Base-by-base conservation (phyloP, 2,797 vertebrate genomes). In the Onychomys arenicola region DNA sequence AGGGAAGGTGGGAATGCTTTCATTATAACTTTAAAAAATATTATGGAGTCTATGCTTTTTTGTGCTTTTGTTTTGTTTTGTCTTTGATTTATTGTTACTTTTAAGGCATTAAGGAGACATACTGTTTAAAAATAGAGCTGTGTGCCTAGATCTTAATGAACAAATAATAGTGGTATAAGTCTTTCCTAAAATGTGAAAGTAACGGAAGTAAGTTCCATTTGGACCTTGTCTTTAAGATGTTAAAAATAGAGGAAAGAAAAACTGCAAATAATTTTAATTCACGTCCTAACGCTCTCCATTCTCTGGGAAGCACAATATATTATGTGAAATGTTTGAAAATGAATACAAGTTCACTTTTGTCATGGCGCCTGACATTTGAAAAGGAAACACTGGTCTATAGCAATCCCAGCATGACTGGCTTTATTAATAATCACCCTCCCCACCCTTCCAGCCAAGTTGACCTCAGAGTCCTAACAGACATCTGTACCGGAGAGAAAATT, bases 341-440 rank as follows among this genome's bases (percentile, higher is more conserved):
- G 4, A 69, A 85, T 75, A 89, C 90, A 85, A 77, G 1, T 43
- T 46, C 52, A 32, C 10, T 94, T 96, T 93, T 86, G 46, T 82
- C 37, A 52, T 75, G 89, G 27, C 32, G 17, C 0, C 6, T 90
- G 3, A 67, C 32, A 85, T 25, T 91, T 94, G 43, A 93, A 96
- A 82, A 75, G 29, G 6, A 4, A 82, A 67, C 2, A 27, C 17
- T 52, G 25, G 16, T 46, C 40, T 67, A 69, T 6, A 67, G 27
- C 0, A 37, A 10, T 89, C 7, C 17, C 21, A 29, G 23, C 32
- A 34, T 43, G 77, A 80, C 8, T 55, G 2, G 71, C 6, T 88
- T 75, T 27, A 80, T 90, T 93, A 88, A 61, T 43, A 86, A 61
- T 10, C 10, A 5, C 6, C 14, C 5, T 29, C 5, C 1, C 1